A percentile compares a stretch with the other conserved stretches of the same genome.
These are phyloP conservation scores for Rhinolophus ferrumequinum DNA, from an alignment of 2,113 vertebrate genomes.

Conservation along the genomic window DNA sequence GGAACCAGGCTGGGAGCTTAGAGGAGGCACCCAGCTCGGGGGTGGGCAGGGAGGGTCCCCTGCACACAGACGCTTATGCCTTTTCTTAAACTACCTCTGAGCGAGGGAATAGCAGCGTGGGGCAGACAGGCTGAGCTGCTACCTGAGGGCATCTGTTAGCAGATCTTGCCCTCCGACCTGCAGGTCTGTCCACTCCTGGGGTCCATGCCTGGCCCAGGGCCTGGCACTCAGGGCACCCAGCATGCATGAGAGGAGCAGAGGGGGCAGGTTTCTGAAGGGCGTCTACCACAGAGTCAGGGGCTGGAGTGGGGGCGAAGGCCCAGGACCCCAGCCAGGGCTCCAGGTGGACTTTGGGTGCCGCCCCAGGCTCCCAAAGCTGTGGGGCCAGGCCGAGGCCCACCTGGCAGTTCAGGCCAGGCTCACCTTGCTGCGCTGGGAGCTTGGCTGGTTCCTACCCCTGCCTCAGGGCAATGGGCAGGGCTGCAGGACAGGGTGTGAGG, in stretches of 20 bases:
- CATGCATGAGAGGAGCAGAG: too few species aligned
- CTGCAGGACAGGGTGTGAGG: not conserved
- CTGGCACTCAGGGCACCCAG: not conserved
- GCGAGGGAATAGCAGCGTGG: too few species aligned
- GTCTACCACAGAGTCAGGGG: too few species aligned
- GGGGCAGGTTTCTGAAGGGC: not conserved
- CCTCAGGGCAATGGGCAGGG: not conserved
- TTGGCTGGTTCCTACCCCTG: not conserved
- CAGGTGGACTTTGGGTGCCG: not conserved
- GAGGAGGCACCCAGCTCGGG: not conserved
- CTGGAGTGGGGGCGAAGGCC: fast-evolving
- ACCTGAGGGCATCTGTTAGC: not conserved
- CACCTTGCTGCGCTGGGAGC: not conserved
- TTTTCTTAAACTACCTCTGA: not conserved
- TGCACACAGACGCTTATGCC: not conserved
- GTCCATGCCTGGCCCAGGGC: not conserved
- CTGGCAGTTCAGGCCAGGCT: too few species aligned
- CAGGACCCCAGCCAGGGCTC: not conserved
- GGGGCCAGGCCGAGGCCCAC: too few species aligned
- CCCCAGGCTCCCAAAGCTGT: too few species aligned
- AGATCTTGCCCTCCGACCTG: not conserved
- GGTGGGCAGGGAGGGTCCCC: too few species aligned
- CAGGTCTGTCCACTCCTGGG: not conserved
- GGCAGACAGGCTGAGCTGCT: not conserved
- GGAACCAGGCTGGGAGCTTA: not conserved